Conservation (phyloP, 1,140 invertebrate genomes). For the Bombus terrestris region DNA sequence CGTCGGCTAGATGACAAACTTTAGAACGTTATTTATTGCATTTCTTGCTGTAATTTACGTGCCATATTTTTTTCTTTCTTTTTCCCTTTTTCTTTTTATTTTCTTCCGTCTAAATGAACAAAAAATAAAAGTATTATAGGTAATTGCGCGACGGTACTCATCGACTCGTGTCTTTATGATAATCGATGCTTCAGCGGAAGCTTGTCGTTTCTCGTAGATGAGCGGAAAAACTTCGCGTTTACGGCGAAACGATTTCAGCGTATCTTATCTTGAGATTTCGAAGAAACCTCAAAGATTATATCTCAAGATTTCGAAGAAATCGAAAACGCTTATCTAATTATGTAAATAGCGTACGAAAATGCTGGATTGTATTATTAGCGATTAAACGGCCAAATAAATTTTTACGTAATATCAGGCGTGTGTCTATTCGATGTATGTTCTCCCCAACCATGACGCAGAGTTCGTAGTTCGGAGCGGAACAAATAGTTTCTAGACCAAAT, state of each 20-base stretch:
- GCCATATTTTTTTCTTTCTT: not conserved
- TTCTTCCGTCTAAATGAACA: not conserved
- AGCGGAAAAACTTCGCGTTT: too few species aligned
- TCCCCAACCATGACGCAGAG: too few species aligned
- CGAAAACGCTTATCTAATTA: constrained; percentile 5
- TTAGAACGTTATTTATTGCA: not conserved
- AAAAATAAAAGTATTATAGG: constrained; percentile 8
- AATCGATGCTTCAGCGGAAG: too few species aligned
- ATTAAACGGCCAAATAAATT: constrained; percentile 25
- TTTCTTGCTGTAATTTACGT: not conserved
- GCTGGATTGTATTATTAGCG: not conserved
- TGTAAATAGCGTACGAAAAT: constrained; percentile 3
- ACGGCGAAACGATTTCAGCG: too few species aligned
- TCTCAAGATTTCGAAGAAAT: not conserved
- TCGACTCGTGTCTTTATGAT: too few species aligned
- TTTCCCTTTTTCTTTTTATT: not conserved
- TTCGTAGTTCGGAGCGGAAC: not conserved
- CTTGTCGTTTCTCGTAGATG: not conserved
- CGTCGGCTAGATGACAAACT: not conserved
- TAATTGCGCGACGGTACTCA: not conserved
- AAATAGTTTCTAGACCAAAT: not conserved
- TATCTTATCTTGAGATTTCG: too few species aligned
- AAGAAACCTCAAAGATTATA: too few species aligned
- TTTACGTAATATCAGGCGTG: not conserved
- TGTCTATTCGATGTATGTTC: not conserved